phyloP scores from a whole-genome alignment of 2,113 vertebrate genomes.

The Siphamia tubifer region DNA sequence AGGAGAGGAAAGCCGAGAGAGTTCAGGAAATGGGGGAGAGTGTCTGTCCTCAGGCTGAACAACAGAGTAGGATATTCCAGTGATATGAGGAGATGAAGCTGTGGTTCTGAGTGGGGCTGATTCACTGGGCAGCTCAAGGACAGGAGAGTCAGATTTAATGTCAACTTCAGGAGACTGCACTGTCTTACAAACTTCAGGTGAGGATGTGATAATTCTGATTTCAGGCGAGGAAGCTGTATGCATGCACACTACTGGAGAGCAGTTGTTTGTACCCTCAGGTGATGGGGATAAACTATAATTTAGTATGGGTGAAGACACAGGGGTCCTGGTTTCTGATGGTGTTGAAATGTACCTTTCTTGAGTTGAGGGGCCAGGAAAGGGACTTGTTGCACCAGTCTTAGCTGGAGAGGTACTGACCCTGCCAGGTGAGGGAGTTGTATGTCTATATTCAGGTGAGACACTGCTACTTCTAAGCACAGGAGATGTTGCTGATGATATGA shows the following conservation, averaged over 20 bases:
- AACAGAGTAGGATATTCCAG: constrained; percentile 57
- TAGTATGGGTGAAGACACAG: constrained; percentile 28
- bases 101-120: constrained; percentile 31
- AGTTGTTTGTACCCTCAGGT: constrained; percentile 15
- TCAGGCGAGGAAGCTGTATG: constrained; percentile 63
- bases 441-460: constrained; percentile 33
- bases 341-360: constrained; percentile 7
- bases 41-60: constrained; percentile 55
- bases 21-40: constrained; percentile 46
- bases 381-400: constrained; percentile 26
- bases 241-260: constrained; percentile 36
- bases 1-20: constrained; percentile 16
- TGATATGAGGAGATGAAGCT: constrained; percentile 58
- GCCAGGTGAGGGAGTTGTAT: constrained; percentile 23
- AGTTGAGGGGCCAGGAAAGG: constrained; percentile 30
- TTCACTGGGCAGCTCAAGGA: not conserved
- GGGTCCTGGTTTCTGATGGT: constrained; percentile 16
- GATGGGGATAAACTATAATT: constrained; percentile 57
- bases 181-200: constrained; percentile 48
- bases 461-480: constrained; percentile 24
- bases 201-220: constrained; percentile 67
- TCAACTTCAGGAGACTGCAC: constrained; percentile 12
- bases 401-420: constrained; percentile 3
- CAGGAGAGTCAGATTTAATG: constrained; percentile 6
- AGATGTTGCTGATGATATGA: constrained; percentile 39